Evolutionary conservation across 2,888 invertebrate species (phyloP).

Genomic region (Drosophila maculinotata): DNA sequence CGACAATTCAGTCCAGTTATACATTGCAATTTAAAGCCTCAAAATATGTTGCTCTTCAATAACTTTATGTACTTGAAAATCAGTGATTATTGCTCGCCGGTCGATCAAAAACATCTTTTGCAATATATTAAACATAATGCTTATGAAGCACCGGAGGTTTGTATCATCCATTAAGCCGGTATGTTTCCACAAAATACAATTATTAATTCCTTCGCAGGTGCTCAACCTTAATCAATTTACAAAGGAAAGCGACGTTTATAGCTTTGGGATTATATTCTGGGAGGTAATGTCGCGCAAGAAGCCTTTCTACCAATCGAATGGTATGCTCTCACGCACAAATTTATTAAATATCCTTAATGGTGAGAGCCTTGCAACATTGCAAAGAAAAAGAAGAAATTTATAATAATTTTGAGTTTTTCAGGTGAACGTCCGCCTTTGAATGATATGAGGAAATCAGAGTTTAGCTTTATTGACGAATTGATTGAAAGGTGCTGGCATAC

Average conservation of each 20-base stretch:
- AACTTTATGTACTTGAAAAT: slow-evolving; percentile 7
- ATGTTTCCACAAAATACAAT: neutral
- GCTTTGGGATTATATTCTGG: slow-evolving; percentile 11
- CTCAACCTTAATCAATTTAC: neutral
- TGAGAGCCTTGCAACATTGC: neutral
- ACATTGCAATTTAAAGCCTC: slow-evolving; percentile 6
- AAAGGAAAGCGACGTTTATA: slow-evolving; percentile 1
- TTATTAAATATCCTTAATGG: neutral
- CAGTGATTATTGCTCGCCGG: neutral
- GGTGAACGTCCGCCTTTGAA: slow-evolving; percentile 2
- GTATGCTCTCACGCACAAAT: accelerated
- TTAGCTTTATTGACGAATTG: too few relatives aligned
- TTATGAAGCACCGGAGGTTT: slow-evolving; percentile 15
- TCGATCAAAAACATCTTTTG: neutral
- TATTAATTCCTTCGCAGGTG: neutral
- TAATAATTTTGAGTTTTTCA: neutral
- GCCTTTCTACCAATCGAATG: neutral
- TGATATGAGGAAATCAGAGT: neutral
- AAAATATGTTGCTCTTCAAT: slow-evolving; percentile 8
- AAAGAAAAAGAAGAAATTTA: too few relatives aligned
- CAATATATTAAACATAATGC: neutral
- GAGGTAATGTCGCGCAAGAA: slow-evolving; percentile 7
- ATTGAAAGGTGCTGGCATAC: neutral
- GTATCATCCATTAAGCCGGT: neutral
- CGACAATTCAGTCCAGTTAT: neutral